A percentile compares a stretch with the other conserved stretches of the same genome.
Conservation (phyloP, 2,797 vertebrate genomes). For the Enteromius trimaculatus region DNA sequence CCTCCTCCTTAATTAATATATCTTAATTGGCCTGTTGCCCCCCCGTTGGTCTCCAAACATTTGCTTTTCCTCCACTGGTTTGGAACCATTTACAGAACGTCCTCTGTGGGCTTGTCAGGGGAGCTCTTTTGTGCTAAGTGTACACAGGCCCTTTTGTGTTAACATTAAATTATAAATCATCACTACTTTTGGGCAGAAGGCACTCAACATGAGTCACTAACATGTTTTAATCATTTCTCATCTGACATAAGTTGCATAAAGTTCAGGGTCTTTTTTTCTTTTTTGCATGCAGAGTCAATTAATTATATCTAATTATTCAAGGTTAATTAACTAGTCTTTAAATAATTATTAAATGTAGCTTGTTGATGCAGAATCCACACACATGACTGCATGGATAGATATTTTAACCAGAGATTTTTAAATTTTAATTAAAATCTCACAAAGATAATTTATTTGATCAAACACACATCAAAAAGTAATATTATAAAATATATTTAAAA, state of each 20-base stretch:
- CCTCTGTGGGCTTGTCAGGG: conserved; percentile 62
- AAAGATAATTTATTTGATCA: too few relatives aligned
- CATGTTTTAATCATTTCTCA: conserved; percentile 59
- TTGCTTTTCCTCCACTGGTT: conserved; percentile 69
- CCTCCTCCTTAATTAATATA: conserved; percentile 73
- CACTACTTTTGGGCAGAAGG: conserved; percentile 59
- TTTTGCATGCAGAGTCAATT: conserved; percentile 45
- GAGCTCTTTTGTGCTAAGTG: conserved; percentile 69
- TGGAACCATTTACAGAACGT: conserved; percentile 61
- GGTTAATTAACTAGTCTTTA: conserved; percentile 35
- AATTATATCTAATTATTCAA: conserved; percentile 34
- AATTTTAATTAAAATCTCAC: too few relatives aligned
- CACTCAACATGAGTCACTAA: conserved; percentile 50
- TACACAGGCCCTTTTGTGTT: conserved; percentile 72
- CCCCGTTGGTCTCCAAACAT: conserved; percentile 69
- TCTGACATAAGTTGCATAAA: conserved; percentile 44
- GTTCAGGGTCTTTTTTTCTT: conserved; percentile 45
- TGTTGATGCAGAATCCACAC: not conserved
- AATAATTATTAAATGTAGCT: conserved; percentile 18
- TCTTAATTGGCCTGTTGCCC: conserved; percentile 78
- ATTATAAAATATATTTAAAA: too few relatives aligned
- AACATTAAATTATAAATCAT: conserved; percentile 70
- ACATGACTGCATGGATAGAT: conserved; percentile 7
- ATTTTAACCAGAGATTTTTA: too few relatives aligned
- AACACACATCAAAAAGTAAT: too few relatives aligned